phyloP scores from a whole-genome alignment of 2,797 vertebrate genomes.

The Phoxinus dragarum region DNA sequence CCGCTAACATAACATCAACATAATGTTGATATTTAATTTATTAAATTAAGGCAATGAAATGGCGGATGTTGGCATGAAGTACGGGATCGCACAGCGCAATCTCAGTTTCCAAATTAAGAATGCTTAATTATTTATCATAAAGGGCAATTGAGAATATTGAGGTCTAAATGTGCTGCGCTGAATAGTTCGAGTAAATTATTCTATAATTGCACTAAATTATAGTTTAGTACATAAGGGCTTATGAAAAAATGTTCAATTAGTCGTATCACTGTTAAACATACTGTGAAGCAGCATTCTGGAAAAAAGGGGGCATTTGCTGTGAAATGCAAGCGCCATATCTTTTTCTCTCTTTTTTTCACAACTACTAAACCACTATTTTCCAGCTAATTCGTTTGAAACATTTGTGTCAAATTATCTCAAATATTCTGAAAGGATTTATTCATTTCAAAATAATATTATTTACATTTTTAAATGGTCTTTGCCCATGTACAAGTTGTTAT shows the following conservation, averaged over 20 bases:
- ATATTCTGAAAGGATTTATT: neutral
- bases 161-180: conserved; percentile 22
- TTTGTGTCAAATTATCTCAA: neutral
- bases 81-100: neutral
- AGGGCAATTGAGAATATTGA: conserved; percentile 25
- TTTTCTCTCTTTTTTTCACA: neutral
- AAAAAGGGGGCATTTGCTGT: neutral
- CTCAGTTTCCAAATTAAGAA: conserved; percentile 28
- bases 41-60: conserved; percentile 21
- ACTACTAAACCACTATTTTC: conserved; percentile 1
- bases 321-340: neutral
- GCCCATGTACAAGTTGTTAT: neutral
- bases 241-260: conserved; percentile 32
- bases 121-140: conserved; percentile 38
- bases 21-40: conserved; percentile 25
- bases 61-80: conserved; percentile 13
- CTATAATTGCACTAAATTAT: conserved; percentile 54
- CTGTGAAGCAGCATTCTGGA: neutral
- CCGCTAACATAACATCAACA: conserved; percentile 21
- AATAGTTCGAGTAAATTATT: conserved; percentile 35
- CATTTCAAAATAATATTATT: neutral
- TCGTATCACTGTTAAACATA: neutral
- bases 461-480: neutral
- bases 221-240: conserved; percentile 37
- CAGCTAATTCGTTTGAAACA: neutral